Percentiles rank a stretch among this genome's conserved stretches.
Evolutionary conservation across 2,113 vertebrate species (phyloP).

Genomic region (Megaceryle maxima): DNA sequence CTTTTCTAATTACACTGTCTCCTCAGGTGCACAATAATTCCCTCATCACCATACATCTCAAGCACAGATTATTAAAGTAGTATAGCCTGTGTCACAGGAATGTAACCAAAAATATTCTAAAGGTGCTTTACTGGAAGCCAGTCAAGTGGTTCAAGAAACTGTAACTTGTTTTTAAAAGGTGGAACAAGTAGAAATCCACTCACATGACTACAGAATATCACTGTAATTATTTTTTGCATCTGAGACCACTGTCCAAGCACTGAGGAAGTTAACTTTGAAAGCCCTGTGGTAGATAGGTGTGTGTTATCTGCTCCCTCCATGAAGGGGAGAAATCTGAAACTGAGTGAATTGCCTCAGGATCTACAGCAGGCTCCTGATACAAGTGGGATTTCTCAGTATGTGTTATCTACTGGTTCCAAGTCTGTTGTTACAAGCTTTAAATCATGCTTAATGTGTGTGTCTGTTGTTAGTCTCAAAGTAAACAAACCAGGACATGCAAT

Average conservation of each 20-base stretch:
- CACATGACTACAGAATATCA: not conserved
- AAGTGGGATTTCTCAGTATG: not conserved
- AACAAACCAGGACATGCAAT: not conserved
- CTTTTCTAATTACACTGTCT: slow-evolving; percentile 77
- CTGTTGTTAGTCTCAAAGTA: not conserved
- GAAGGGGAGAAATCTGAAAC: not conserved
- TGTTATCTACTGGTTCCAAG: not conserved
- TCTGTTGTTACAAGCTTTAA: not conserved
- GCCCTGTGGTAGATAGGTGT: not conserved
- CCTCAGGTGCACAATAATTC: slow-evolving; percentile 75
- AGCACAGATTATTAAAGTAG: slow-evolving; percentile 75
- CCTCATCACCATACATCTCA: slow-evolving; percentile 69
- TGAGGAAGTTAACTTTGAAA: not conserved
- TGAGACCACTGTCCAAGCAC: not conserved
- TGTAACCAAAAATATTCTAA: slow-evolving; percentile 59
- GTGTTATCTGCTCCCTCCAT: not conserved
- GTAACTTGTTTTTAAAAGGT: slow-evolving; percentile 37
- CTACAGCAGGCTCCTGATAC: not conserved
- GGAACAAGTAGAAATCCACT: slow-evolving; percentile 5
- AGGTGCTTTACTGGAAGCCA: slow-evolving; percentile 58
- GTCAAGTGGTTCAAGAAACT: slow-evolving; percentile 51
- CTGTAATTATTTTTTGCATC: slow-evolving; percentile 17
- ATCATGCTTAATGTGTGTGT: not conserved
- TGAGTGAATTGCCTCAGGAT: not conserved
- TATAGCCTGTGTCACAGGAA: slow-evolving; percentile 61